These are phyloP conservation scores for Lanistes nyassanus DNA, from an alignment of 1,140 invertebrate genomes.

Conservation along the genomic window DNA sequence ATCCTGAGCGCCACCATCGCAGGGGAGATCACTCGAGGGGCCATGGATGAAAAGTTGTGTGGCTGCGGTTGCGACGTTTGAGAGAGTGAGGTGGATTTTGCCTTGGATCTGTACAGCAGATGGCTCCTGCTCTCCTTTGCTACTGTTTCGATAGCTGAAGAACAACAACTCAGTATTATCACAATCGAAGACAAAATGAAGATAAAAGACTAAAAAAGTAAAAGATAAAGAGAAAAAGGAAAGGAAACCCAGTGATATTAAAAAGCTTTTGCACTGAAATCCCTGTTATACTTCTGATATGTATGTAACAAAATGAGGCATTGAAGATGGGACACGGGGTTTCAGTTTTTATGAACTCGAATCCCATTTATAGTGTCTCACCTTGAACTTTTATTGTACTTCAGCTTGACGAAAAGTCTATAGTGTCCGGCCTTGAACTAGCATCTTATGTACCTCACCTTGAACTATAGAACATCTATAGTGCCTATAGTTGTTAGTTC, in stretches of 20 bases:
- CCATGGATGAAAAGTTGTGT: not conserved
- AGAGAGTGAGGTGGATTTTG: not conserved
- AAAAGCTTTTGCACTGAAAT: no score
- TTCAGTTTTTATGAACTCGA: no score
- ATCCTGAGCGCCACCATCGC: not conserved
- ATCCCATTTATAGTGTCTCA: no score
- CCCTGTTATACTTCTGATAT: no score
- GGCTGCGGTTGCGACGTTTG: not conserved
- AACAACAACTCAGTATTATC: not conserved
- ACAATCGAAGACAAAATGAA: not conserved
- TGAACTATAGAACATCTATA: no score
- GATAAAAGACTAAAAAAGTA: not conserved
- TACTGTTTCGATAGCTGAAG: not conserved
- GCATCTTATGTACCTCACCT: no score
- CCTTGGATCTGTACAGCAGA: not conserved
- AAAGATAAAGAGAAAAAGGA: not conserved
- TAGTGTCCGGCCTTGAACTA: no score
- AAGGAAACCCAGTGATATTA: not conserved
- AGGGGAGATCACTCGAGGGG: not conserved
- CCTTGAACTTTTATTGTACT: no score
- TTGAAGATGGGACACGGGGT: no score
- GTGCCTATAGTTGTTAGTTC: no score
- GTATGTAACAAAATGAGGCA: no score
- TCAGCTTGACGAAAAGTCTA: no score
- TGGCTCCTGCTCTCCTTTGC: not conserved